A percentile compares a stretch with the other conserved stretches of the same genome.
phyloP scores from a whole-genome alignment of 2,113 vertebrate species.

The Orycteropus afer region DNA sequence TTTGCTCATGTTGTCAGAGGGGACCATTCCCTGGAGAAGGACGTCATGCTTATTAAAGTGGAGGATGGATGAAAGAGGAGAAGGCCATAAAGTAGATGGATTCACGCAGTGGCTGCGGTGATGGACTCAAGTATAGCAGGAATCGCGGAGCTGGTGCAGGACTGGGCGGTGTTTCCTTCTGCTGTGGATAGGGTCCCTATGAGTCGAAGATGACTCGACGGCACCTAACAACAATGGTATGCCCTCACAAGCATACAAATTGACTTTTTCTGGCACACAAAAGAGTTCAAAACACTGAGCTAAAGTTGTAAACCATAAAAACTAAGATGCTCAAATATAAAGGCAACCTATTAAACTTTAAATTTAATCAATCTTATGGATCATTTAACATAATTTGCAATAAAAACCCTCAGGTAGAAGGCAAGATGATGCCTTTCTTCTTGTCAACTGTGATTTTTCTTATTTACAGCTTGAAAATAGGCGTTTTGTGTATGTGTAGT shows the following conservation, averaged over 20 bases:
- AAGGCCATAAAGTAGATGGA: no score
- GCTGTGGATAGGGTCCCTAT: no score
- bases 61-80: no score
- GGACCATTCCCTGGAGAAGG: no score
- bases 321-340: slow-evolving; percentile 55
- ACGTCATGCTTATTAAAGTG: no score
- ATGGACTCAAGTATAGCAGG: no score
- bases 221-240: no score
- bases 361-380: slow-evolving; percentile 77
- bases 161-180: no score
- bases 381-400: slow-evolving; percentile 77
- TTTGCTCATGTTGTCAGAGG: no score
- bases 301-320: slow-evolving; percentile 73
- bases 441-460: slow-evolving; percentile 12
- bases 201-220: no score
- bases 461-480: neutral
- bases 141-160: no score
- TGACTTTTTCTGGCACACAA: neutral
- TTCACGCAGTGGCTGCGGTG: no score
- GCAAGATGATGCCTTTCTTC: slow-evolving; percentile 34
- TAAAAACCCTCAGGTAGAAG: slow-evolving; percentile 68
- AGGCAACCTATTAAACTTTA: slow-evolving; percentile 75
- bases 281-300: slow-evolving; percentile 52
- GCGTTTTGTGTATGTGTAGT: neutral
- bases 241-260: slow-evolving; percentile 2